These are phyloP conservation scores for Pogonomyrmex californicus DNA, from an alignment of 1,140 invertebrate species.

Conservation along the genomic window DNA sequence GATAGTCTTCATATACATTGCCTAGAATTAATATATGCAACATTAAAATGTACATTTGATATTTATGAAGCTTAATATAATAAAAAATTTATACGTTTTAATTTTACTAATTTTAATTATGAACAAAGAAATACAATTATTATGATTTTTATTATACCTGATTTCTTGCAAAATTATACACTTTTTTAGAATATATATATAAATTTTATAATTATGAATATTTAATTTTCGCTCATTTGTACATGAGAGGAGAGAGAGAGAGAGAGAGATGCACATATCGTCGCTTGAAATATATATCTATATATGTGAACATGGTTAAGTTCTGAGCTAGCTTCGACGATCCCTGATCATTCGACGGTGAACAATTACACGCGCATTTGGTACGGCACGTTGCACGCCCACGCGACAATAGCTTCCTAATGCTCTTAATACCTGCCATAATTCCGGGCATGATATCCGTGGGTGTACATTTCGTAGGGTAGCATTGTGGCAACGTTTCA, in stretches of 20 bases:
- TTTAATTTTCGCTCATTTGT: background rate
- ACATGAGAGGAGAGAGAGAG: too few relatives aligned
- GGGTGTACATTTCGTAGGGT: constrained; percentile 49
- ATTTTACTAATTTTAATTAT: background rate
- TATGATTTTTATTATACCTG: background rate
- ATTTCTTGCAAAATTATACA: background rate
- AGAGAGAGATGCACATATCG: too few relatives aligned
- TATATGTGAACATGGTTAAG: constrained; percentile 25
- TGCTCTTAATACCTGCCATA: constrained; percentile 75
- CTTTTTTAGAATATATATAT: too few relatives aligned
- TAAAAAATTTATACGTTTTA: constrained; percentile 24
- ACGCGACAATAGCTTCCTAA: constrained; percentile 75
- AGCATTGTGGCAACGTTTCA: constrained; percentile 65
- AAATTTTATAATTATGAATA: background rate
- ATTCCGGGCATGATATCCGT: constrained; percentile 62
- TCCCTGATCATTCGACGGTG: constrained; percentile 41
- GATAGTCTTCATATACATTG: background rate
- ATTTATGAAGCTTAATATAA: background rate
- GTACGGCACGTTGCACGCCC: constrained; percentile 44
- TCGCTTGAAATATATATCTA: background rate
- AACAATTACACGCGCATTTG: constrained; percentile 70
- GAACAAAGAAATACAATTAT: background rate
- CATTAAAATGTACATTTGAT: constrained; percentile 22
- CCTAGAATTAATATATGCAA: constrained; percentile 3
- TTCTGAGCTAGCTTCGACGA: constrained; percentile 16